Evolutionary conservation across 2,888 invertebrate genomes (phyloP).

Genomic region (Galeopsomyia nigrocyanea): DNA sequence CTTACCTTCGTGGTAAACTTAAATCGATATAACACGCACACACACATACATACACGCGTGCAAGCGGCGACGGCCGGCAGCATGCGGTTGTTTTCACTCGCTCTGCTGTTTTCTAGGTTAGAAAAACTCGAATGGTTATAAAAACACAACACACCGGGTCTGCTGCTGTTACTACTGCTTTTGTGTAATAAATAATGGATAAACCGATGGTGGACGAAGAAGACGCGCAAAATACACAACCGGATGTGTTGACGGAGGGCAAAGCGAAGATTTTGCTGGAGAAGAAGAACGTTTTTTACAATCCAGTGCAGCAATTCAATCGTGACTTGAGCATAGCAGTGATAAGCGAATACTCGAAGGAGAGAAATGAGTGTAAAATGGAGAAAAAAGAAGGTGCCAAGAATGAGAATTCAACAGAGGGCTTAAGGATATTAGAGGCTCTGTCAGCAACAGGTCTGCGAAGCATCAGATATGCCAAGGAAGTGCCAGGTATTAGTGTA

Average conservation of each 20-base stretch:
- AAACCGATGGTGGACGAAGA: background rate
- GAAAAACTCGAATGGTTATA: background rate
- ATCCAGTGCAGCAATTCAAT: slow-evolving; percentile 98
- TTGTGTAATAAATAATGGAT: slow-evolving; percentile 29
- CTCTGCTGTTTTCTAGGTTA: slow-evolving; percentile 34
- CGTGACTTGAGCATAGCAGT: slow-evolving; percentile 90
- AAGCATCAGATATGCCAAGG: slow-evolving; percentile 94
- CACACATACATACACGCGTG: too few relatives aligned
- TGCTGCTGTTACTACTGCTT: too few relatives aligned
- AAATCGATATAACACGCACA: too few relatives aligned
- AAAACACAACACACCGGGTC: background rate
- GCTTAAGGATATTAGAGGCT: slow-evolving; percentile 88
- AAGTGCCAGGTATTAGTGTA: slow-evolving; percentile 84
- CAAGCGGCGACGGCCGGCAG: too few relatives aligned
- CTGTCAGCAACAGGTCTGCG: slow-evolving; percentile 95
- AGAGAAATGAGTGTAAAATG: slow-evolving; percentile 57
- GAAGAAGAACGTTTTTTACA: slow-evolving; percentile 91
- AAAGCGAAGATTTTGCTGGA: slow-evolving; percentile 81
- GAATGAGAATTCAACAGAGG: slow-evolving; percentile 66
- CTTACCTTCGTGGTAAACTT: too few relatives aligned
- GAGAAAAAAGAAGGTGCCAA: background rate
- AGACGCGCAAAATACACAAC: background rate
- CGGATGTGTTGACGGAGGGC: slow-evolving; percentile 74
- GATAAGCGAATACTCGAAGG: slow-evolving; percentile 76
- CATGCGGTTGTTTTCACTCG: too few relatives aligned